Percentiles rank a stretch among this genome's conserved stretches.
Evolutionary conservation across 2,113 vertebrate species (phyloP).

Genomic region (Bujurquina vittata): DNA sequence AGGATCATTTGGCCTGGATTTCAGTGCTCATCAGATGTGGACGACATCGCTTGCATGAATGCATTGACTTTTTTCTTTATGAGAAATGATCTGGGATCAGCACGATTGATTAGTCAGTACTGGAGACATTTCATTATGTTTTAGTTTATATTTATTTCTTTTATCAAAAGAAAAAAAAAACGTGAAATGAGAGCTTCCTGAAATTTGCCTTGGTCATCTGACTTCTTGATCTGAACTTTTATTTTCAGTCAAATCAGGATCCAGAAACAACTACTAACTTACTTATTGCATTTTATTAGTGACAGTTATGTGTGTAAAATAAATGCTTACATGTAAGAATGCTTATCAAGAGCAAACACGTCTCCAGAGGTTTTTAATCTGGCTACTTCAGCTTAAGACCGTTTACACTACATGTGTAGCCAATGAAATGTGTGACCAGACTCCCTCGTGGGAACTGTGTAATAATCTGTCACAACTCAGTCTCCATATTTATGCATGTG

Average conservation of each 20-base stretch:
- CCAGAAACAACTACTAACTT: not conserved
- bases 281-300: not conserved
- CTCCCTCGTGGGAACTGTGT: not conserved
- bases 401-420: not conserved
- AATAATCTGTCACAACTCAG: not conserved
- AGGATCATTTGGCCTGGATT: not conserved
- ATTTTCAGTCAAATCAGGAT: not conserved
- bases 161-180: not conserved
- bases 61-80: not conserved
- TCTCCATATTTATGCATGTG: not conserved
- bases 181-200: not conserved
- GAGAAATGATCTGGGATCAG: not conserved
- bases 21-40: not conserved
- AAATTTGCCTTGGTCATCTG: not conserved
- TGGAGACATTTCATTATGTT: not conserved
- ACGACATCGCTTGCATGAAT: not conserved
- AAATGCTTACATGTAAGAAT: rapidly evolving
- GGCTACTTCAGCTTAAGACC: not conserved
- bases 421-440: not conserved
- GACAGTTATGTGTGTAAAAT: not conserved
- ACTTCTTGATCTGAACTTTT: not conserved
- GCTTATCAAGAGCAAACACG: not conserved
- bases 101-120: not conserved
- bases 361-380: not conserved
- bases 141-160: not conserved